phyloP scores from a whole-genome alignment of 2,888 invertebrate species.

The Thereva unica region DNA sequence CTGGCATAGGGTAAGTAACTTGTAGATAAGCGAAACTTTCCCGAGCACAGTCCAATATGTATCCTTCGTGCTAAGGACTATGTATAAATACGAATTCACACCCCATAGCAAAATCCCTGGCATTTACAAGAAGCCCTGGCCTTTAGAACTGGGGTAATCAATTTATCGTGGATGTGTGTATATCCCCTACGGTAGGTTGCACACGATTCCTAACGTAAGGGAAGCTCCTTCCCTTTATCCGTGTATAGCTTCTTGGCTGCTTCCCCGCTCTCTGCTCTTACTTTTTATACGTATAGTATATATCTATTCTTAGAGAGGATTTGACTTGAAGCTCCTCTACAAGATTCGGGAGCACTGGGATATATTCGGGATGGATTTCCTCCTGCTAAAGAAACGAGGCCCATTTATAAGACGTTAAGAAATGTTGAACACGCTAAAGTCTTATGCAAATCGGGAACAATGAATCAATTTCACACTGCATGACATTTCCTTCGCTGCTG shows the following conservation, averaged over 20 bases:
- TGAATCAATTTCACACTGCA: conserved; percentile 34
- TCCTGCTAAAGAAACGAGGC: conserved; percentile 7
- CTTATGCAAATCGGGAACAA: conserved; percentile 34
- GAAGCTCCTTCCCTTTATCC: not conserved
- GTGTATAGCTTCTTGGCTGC: not conserved
- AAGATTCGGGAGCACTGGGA: not conserved
- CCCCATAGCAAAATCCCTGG: conserved; percentile 21
- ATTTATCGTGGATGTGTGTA: conserved; percentile 24
- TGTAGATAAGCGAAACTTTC: conserved; percentile 27
- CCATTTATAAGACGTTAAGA: conserved; percentile 26
- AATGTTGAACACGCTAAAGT: conserved; percentile 22
- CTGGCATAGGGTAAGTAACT: conserved; percentile 15
- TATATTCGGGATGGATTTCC: conserved; percentile 10
- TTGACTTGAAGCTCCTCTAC: not conserved
- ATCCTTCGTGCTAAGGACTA: not conserved
- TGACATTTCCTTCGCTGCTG: not conserved
- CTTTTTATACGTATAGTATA: conserved; percentile 7
- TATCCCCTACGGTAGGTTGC: not conserved
- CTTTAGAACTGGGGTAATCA: conserved; percentile 17
- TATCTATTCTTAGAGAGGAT: not conserved
- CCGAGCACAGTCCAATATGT: not conserved
- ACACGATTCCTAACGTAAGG: not conserved
- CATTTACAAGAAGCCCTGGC: conserved; percentile 15
- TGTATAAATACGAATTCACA: conserved; percentile 31
- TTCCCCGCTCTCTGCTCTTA: not conserved